Evolutionary conservation across 2,888 invertebrate species (phyloP).

Genomic region (Catocala sponsa): DNA sequence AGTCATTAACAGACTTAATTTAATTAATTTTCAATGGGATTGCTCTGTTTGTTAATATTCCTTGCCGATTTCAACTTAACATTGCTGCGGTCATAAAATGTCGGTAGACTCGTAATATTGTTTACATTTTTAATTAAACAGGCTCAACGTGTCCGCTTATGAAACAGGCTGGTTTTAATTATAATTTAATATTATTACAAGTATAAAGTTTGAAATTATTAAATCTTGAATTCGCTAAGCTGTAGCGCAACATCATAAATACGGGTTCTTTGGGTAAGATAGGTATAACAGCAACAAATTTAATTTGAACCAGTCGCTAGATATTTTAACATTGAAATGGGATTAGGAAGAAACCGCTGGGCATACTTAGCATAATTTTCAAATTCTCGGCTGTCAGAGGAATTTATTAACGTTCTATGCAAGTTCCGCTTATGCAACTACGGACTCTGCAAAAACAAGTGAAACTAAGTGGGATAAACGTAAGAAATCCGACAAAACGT

Average conservation of each 20-base stretch:
- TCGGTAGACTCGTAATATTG: slow-evolving; percentile 35
- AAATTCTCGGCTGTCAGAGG: slow-evolving; percentile 50
- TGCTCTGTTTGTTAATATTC: slow-evolving; percentile 27
- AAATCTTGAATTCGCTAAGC: not conserved
- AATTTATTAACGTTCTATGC: slow-evolving; percentile 50
- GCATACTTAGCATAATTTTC: slow-evolving; percentile 57
- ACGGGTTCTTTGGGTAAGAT: slow-evolving; percentile 5
- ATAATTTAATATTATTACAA: slow-evolving; percentile 35
- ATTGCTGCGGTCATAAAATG: slow-evolving; percentile 26
- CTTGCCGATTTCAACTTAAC: slow-evolving; percentile 25
- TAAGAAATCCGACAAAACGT: slow-evolving; percentile 61
- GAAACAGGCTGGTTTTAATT: slow-evolving; percentile 34
- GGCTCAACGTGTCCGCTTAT: slow-evolving; percentile 41
- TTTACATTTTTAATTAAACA: slow-evolving; percentile 52
- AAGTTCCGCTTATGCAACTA: slow-evolving; percentile 33
- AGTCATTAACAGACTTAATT: slow-evolving; percentile 6
- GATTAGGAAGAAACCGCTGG: slow-evolving; percentile 48
- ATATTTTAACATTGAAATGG: slow-evolving; percentile 54
- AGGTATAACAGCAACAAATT: slow-evolving; percentile 31
- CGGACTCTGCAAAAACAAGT: slow-evolving; percentile 49
- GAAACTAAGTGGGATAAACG: slow-evolving; percentile 54
- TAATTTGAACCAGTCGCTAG: slow-evolving; percentile 42
- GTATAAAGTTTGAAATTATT: slow-evolving; percentile 36
- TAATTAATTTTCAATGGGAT: slow-evolving; percentile 24
- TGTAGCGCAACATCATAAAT: too few relatives aligned